Conservation (phyloP, 2,113 vertebrate species). For the Ameiurus melas region DNA sequence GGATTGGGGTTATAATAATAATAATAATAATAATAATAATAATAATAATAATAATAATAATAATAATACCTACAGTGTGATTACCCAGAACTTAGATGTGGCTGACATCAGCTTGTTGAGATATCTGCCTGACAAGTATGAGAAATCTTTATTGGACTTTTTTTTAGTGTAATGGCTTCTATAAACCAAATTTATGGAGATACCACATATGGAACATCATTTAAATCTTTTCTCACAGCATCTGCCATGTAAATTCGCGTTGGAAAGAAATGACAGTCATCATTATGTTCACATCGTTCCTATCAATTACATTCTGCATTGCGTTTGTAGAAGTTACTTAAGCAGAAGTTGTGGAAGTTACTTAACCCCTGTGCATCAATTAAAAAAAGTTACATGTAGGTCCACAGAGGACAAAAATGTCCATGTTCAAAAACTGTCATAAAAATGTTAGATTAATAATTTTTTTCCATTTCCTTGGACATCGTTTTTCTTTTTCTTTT, state of each 20-base stretch:
- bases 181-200: constrained; percentile 6
- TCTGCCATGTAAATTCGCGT: not conserved
- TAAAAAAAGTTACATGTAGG: too few relatives aligned
- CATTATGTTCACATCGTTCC: not conserved
- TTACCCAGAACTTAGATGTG: not conserved
- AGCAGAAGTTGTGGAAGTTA: not conserved
- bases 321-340: not conserved
- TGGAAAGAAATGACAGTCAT: not conserved
- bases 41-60: not conserved
- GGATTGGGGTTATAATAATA: not conserved
- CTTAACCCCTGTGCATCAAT: not conserved
- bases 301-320: not conserved
- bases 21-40: not conserved
- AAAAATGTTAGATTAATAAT: too few relatives aligned
- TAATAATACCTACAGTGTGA: not conserved
- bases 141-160: constrained; percentile 8
- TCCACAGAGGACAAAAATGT: too few relatives aligned
- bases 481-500: too few relatives aligned
- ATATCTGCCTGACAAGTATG: not conserved
- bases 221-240: not conserved
- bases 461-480: too few relatives aligned
- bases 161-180: not conserved
- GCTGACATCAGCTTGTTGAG: not conserved
- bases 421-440: too few relatives aligned
- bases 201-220: constrained; percentile 13